These are phyloP conservation scores for Psilopogon haemacephalus DNA, from an alignment of 2,113 vertebrate species.

Conservation along the genomic window DNA sequence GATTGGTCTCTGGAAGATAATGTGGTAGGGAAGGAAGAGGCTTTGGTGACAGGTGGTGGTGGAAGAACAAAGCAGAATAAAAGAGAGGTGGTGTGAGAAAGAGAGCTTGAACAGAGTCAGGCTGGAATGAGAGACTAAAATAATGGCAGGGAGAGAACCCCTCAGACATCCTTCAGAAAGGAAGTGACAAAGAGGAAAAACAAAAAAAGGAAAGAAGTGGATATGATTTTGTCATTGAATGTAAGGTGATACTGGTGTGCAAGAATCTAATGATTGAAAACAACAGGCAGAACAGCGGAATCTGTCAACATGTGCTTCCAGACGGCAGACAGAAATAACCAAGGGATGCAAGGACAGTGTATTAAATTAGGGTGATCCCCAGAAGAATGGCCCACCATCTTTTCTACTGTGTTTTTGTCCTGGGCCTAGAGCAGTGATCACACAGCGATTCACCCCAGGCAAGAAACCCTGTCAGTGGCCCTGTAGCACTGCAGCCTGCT, in stretches of 20 bases:
- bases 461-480: not conserved
- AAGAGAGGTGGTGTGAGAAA: not conserved
- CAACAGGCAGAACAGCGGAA: not conserved
- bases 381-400: not conserved
- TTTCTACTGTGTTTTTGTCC: not conserved
- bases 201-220: not conserved
- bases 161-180: constrained; percentile 7
- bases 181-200: not conserved
- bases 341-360: not conserved
- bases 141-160: not conserved
- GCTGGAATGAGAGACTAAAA: constrained; percentile 13
- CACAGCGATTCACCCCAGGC: not conserved
- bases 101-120: not conserved
- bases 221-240: not conserved
- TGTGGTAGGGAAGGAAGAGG: not conserved
- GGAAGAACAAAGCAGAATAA: constrained; percentile 33
- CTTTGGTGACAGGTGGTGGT: constrained; percentile 28
- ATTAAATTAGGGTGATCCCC: not conserved
- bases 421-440: not conserved
- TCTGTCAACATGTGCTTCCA: not conserved
- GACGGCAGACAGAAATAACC: not conserved
- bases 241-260: not conserved
- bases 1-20: not conserved
- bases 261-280: not conserved
- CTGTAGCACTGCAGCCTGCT: not conserved